Conservation (phyloP, 2,797 vertebrate genomes). For the Crypturellus tataupa region DNA sequence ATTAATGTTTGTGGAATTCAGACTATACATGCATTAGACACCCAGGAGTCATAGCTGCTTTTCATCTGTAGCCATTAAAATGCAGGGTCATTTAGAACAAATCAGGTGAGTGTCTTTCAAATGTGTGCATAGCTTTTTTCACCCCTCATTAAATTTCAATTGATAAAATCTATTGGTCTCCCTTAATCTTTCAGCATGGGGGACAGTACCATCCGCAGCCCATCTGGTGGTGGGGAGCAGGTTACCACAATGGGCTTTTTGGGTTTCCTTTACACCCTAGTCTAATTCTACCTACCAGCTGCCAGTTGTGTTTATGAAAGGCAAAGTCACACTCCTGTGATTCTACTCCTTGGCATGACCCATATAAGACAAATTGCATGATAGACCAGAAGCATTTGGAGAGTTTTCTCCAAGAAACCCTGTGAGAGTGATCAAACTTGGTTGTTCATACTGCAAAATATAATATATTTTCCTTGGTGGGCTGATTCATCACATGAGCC, state of each 20-base stretch:
- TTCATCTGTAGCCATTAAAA: slow-evolving; percentile 36
- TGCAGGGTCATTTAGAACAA: slow-evolving; percentile 21
- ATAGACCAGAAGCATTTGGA: not conserved
- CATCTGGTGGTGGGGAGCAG: slow-evolving; percentile 12
- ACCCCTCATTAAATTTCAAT: slow-evolving; percentile 44
- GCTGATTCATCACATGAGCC: not conserved
- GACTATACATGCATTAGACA: not conserved
- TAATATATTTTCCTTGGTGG: not conserved
- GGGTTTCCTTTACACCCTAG: not conserved
- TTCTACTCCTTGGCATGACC: not conserved
- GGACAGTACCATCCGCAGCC: not conserved
- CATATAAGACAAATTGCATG: not conserved
- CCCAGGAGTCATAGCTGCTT: not conserved
- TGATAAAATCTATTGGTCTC: not conserved
- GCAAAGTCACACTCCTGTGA: not conserved
- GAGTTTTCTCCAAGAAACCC: not conserved
- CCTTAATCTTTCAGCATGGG: not conserved
- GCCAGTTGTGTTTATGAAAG: not conserved
- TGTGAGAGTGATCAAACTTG: not conserved
- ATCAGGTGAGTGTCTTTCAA: not conserved
- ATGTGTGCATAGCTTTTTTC: not conserved
- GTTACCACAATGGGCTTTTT: not conserved
- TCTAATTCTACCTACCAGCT: not conserved
- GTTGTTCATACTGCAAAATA: not conserved
- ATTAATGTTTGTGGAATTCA: slow-evolving; percentile 16